Evolutionary conservation across 2,888 invertebrate genomes (phyloP), one percentile per base, ranked within the genome.

Genomic region (Neoscelio sp.): DNA sequence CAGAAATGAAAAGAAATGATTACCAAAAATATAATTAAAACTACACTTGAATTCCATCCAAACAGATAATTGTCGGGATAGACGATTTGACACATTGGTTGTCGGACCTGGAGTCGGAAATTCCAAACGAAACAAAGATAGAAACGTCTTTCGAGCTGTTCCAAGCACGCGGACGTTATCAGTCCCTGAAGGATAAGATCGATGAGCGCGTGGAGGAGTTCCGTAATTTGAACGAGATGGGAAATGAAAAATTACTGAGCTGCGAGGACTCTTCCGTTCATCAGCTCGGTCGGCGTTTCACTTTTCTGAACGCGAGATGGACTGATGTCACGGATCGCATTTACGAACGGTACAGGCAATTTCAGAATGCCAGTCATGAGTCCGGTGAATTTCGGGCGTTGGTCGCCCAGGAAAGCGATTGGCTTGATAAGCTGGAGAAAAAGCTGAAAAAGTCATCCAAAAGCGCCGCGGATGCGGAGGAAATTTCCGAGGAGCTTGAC

Each of bases 401-500:
- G 87, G 93, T 96, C 78, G 94, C 96, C 81, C 95, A 95, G 88
- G 95, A 96, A 91, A 93, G 92, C 74, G 95, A 95, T 20, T 97
- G 96, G 93, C 92, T 97, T 85, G 95, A 96, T 88, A 94, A 95
- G 80, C 91, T 97, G 85, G 95, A 95, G 88, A 95, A 95, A 68
- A 94, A 95, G 80, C 92, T 97, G 83, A 92, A 92, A 74, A 93
- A 94, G 83, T 93, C 94, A 38, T 94, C 94, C 1, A 92, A 94
- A 85, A 92, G 92, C 87, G 94, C 94, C 75, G 96, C 95, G 26
- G 98, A 98, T 91, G 97, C 97, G 1, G 98, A 98, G 91, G 97
- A 98, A 91, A 95, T 97, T 81, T 96, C 96, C 28, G 97, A 97
- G 88, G 96, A 97, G 88, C 93, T 98, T 38, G 97, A 97, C 91